Evolutionary conservation across 2,113 vertebrate species (phyloP).

Genomic region (Passerina amoena): DNA sequence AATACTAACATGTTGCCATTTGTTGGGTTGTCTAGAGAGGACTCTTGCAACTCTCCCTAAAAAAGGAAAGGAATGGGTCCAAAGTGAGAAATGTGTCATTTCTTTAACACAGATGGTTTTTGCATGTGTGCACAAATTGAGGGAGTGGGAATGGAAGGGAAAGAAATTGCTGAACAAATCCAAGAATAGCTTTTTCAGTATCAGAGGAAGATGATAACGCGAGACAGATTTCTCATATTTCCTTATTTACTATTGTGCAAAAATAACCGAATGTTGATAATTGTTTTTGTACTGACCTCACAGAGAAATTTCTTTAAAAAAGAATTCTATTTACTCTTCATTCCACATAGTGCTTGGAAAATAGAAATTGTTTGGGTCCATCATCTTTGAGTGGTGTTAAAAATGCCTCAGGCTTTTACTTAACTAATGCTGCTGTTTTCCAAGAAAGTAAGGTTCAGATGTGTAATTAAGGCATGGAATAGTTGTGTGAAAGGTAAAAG

Average conservation of each 20-base stretch:
- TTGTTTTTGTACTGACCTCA: not conserved
- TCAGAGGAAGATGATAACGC: conserved; percentile 71
- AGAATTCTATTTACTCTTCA: not conserved
- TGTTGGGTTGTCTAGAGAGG: not conserved
- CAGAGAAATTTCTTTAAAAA: not conserved
- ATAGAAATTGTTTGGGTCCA: not conserved
- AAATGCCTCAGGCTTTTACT: not conserved
- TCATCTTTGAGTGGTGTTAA: not conserved
- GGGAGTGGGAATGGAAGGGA: conserved; percentile 18
- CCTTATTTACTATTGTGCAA: conserved; percentile 56
- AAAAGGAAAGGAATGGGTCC: not conserved
- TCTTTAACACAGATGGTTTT: not conserved
- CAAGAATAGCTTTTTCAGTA: conserved; percentile 64
- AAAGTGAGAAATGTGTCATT: not conserved
- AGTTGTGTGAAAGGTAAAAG: not conserved
- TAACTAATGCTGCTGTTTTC: not conserved
- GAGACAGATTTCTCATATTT: conserved; percentile 63
- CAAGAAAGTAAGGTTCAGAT: not conserved
- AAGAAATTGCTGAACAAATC: conserved; percentile 35
- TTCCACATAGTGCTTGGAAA: not conserved
- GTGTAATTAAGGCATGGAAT: not conserved
- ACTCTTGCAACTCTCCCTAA: not conserved
- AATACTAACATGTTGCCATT: not conserved
- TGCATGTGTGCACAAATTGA: conserved; percentile 56
- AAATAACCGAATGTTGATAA: conserved; percentile 25